These are phyloP conservation scores for Branchellion lobata DNA, from an alignment of 2,888 invertebrate species.

Conservation along the genomic window DNA sequence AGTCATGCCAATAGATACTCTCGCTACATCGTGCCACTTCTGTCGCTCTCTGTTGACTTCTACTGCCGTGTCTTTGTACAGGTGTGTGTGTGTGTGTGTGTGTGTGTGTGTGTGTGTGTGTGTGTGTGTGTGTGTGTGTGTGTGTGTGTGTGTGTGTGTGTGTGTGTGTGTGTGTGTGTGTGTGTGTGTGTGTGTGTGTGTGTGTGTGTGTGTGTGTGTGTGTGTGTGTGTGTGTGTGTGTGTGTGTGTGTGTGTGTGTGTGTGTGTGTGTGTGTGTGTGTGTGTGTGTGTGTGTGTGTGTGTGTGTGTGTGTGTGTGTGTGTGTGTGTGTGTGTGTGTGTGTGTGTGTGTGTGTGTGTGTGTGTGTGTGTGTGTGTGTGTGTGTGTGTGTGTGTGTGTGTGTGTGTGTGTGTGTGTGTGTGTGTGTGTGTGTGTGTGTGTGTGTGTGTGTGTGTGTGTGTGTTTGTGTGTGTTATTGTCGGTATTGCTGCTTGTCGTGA, in stretches of 20 bases:
- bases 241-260: too few relatives aligned
- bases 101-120: constrained; percentile 17
- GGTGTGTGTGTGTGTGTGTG: constrained; percentile 11
- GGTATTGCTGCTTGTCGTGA: background rate
- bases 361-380: background rate
- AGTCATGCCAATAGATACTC: constrained; percentile 88
- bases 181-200: too few relatives aligned
- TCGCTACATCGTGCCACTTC: constrained; percentile 79
- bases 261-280: too few relatives aligned
- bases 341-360: background rate
- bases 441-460: background rate
- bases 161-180: too few relatives aligned
- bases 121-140: too few relatives aligned
- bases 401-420: background rate
- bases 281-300: too few relatives aligned
- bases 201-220: too few relatives aligned
- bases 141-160: too few relatives aligned
- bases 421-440: background rate
- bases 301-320: too few relatives aligned
- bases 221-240: too few relatives aligned
- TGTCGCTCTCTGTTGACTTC: constrained; percentile 45
- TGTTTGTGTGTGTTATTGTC: background rate
- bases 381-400: background rate
- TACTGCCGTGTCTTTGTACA: constrained; percentile 45
- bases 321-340: too few relatives aligned